phyloP scores from a whole-genome alignment of 2,797 vertebrate species.

The Siniperca undulata region DNA sequence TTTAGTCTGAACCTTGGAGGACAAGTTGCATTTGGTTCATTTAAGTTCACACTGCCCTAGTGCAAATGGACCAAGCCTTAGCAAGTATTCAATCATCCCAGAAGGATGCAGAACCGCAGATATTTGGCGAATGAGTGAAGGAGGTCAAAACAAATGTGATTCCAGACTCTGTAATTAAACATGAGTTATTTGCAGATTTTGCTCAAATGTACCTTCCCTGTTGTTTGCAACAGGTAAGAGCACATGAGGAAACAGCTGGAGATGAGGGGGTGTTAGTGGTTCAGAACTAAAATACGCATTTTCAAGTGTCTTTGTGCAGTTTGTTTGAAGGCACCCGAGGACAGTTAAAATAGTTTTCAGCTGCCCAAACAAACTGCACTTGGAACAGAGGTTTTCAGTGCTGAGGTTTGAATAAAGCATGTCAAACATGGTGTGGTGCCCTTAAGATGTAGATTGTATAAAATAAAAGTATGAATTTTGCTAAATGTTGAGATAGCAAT shows the following conservation, averaged over 20 bases:
- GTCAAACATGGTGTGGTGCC: neutral
- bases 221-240: constrained; percentile 25
- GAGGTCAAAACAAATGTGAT: neutral
- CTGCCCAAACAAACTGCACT: neutral
- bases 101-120: neutral
- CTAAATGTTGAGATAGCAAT: neutral
- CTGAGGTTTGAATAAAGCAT: constrained; percentile 1
- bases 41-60: neutral
- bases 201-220: neutral
- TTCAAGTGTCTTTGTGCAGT: neutral
- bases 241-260: neutral
- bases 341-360: constrained; percentile 2
- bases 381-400: neutral
- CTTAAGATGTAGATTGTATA: neutral
- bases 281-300: constrained; percentile 5
- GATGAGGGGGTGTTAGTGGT: neutral
- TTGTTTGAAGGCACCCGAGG: neutral
- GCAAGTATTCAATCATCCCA: neutral
- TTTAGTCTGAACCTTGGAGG: neutral
- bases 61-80: neutral
- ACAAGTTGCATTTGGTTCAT: constrained; percentile 21
- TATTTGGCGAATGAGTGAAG: constrained; percentile 12
- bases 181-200: constrained; percentile 10
- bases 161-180: constrained; percentile 1
- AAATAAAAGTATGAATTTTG: no score